These are phyloP conservation scores for Furcifer pardalis DNA, from an alignment of 2,797 vertebrate species.

Conservation along the genomic window DNA sequence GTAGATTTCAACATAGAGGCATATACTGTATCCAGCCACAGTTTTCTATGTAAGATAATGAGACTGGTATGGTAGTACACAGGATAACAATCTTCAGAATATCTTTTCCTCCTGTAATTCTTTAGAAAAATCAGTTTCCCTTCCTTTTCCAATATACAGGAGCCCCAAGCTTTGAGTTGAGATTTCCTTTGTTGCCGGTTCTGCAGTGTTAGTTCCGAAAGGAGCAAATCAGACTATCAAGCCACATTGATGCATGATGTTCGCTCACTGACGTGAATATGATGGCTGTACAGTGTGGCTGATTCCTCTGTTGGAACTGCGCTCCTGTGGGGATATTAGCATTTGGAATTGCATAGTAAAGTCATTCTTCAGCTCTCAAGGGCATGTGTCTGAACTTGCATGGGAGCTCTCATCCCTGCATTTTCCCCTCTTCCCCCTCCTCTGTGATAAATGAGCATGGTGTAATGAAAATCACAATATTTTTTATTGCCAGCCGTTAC, in stretches of 20 bases:
- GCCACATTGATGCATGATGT: slow-evolving; percentile 55
- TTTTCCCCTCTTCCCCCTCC: slow-evolving; percentile 24
- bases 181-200: slow-evolving; percentile 33
- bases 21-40: background rate
- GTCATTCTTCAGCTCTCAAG: slow-evolving; percentile 65
- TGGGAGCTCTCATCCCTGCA: slow-evolving; percentile 61
- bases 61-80: background rate
- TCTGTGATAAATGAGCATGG: slow-evolving; percentile 50
- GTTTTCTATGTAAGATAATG: background rate
- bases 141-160: background rate
- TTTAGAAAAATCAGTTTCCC: background rate
- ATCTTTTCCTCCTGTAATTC: background rate
- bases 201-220: slow-evolving; percentile 35
- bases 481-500: slow-evolving; percentile 49
- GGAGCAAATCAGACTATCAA: slow-evolving; percentile 59
- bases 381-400: slow-evolving; percentile 62
- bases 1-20: background rate
- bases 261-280: slow-evolving; percentile 64
- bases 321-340: slow-evolving; percentile 63
- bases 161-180: slow-evolving; percentile 26
- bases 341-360: slow-evolving; percentile 66
- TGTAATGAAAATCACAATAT: slow-evolving; percentile 68
- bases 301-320: slow-evolving; percentile 57
- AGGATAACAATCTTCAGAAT: background rate
- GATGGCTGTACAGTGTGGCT: slow-evolving; percentile 46